Base-by-base conservation (phyloP, 92 coral and sea anemone species). In the Porites cylindrica region DNA sequence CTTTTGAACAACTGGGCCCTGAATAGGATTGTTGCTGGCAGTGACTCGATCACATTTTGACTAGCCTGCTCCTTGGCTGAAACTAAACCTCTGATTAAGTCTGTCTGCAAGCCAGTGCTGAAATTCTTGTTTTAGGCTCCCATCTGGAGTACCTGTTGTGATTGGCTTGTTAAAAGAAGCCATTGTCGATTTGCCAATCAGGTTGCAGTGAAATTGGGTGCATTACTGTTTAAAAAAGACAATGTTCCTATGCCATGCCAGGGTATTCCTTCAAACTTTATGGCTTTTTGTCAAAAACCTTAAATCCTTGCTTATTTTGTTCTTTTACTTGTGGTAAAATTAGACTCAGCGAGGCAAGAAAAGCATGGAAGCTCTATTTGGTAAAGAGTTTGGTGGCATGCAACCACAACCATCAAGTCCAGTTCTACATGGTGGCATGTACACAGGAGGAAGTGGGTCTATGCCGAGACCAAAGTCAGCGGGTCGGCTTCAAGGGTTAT, bases 321-420 rank as follows among this genome's bases (percentile, higher is more conserved):
- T 38, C 47, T 38, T 38, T 38, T 38, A 38, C 47, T 38, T 38
- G 5, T 38, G 5, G 6, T 38, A 70, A 38, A 59, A 50, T 82
- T 20, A 95, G 98, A 95, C 94, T 53, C 98, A 93, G 59, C 86
- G 92, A 80, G 98, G 98, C 6, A 95, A 95, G 71, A 95, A 95
- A 65, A 95, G 89, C 61, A 95, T 95, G 26, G 91, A 73, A 77
- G 86, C 93, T 1, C 85, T 95, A 72, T 84, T 95, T 84, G 98
- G 98, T 51, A 95, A 93, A 80, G 98, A 95, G 70, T 83, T 88
- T 75, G 52, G 80, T 8, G 87, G 86, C 24, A 20, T 87, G 82
- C 86, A 84, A n/a, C 75, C 94, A 5, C 63, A 92, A 6, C 66
- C 79, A 10, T 88, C 96, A 19, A 93, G 92, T 86, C 98, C 96